Evolutionary conservation across 2,888 invertebrate genomes (phyloP).

Genomic region (Escarpia spicata): DNA sequence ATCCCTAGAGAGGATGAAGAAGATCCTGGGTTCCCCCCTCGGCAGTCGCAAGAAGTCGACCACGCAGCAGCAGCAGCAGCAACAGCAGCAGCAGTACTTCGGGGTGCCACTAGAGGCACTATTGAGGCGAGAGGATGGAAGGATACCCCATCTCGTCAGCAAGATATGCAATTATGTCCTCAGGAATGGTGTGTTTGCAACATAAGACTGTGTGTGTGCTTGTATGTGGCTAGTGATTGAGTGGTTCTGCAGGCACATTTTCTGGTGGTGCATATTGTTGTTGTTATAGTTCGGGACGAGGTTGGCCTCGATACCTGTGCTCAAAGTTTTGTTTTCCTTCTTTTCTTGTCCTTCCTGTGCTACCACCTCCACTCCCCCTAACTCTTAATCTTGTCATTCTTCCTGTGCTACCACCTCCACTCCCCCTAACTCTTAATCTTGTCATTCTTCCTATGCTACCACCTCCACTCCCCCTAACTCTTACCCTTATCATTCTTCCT

Average conservation of each 20-base stretch:
- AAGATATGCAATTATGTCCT: slow-evolving; percentile 42
- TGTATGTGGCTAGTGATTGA: background rate
- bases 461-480: no score
- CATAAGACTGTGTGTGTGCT: slow-evolving; percentile 27
- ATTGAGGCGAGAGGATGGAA: slow-evolving; percentile 34
- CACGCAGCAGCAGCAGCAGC: slow-evolving; percentile 29
- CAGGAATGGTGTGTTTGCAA: slow-evolving; percentile 25
- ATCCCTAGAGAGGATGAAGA: background rate
- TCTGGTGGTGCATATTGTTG: background rate
- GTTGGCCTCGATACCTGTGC: no score
- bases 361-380: no score
- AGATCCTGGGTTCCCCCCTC: background rate
- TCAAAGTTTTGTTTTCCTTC: no score
- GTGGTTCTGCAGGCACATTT: background rate
- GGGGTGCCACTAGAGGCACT: slow-evolving; percentile 43
- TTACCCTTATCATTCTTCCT: no score
- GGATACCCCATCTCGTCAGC: slow-evolving; percentile 44
- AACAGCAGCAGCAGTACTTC: slow-evolving; percentile 36
- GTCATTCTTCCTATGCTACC: no score
- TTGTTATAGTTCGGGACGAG: background rate
- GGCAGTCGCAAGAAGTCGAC: background rate
- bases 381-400: no score
- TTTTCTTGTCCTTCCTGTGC: no score
- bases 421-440: no score
- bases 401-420: no score